Evolutionary conservation across 2,113 vertebrate species (phyloP).

Genomic region (Recurvirostra avosetta): DNA sequence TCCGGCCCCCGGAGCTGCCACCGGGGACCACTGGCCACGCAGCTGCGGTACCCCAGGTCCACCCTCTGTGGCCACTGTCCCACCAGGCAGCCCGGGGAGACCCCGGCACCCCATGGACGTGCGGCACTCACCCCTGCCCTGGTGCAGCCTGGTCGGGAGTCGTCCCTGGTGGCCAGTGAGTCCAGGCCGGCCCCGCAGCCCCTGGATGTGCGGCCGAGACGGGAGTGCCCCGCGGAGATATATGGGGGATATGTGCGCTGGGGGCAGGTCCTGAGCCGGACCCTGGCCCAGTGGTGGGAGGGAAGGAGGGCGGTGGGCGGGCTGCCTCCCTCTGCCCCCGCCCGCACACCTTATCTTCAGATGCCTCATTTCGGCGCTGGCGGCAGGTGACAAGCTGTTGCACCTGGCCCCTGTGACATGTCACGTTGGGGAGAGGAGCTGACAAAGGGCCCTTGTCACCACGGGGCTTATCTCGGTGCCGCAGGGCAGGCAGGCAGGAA

Average conservation of each 20-base stretch:
- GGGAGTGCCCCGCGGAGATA: fast-evolving
- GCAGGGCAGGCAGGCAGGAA: not conserved
- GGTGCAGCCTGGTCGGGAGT: not conserved
- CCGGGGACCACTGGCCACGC: not conserved
- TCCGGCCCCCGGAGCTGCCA: not conserved
- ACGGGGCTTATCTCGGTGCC: fast-evolving
- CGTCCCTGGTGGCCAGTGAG: fast-evolving
- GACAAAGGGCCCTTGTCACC: conserved; percentile 47
- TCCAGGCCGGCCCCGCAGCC: fast-evolving
- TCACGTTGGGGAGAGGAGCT: not conserved
- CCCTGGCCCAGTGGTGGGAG: fast-evolving
- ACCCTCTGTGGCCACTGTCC: fast-evolving
- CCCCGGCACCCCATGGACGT: fast-evolving
- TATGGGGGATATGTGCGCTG: not conserved
- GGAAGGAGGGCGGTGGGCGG: fast-evolving
- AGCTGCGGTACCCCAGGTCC: not conserved
- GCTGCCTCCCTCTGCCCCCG: not conserved
- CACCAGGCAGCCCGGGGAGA: fast-evolving
- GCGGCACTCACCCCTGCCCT: not conserved
- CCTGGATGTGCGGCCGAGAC: not conserved
- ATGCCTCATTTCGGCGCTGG: not conserved
- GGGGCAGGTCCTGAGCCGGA: not conserved
- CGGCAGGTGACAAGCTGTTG: not conserved
- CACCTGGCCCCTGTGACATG: not conserved
- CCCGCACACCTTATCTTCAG: not conserved